Percentiles rank a stretch among this genome's conserved stretches.
Evolutionary conservation across 1,140 invertebrate species (phyloP).

Genomic region (Eupristina koningsbergeri): DNA sequence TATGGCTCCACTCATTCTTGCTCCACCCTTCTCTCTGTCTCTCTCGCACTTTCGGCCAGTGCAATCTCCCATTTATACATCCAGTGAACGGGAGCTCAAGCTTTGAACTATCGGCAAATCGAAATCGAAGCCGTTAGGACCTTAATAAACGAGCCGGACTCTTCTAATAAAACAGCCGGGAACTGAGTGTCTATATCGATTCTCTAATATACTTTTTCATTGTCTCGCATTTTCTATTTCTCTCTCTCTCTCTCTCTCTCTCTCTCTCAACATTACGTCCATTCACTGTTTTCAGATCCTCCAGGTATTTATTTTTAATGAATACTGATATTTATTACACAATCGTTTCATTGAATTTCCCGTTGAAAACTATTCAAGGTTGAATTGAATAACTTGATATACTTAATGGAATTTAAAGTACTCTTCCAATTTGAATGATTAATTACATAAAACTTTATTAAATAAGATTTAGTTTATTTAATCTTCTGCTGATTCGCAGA

Average conservation of each 20-base stretch:
- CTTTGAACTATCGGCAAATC: slow-evolving; percentile 29
- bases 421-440: background rate
- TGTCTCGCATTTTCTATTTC: background rate
- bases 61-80: slow-evolving; percentile 37
- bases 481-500: background rate
- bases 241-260: background rate
- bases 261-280: background rate
- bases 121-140: slow-evolving; percentile 39
- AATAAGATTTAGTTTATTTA: background rate
- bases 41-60: background rate
- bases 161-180: slow-evolving; percentile 37
- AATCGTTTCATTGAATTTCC: no score
- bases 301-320: background rate
- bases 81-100: background rate
- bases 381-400: background rate
- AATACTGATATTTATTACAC: background rate
- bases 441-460: background rate
- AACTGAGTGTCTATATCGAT: background rate
- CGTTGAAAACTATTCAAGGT: background rate
- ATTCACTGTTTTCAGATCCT: background rate
- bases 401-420: background rate
- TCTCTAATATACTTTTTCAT: slow-evolving; percentile 22
- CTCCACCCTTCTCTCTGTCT: background rate
- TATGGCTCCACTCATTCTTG: background rate
- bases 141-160: slow-evolving; percentile 43